Percentiles rank a stretch among this genome's conserved stretches.
Evolutionary conservation across 1,140 invertebrate species (phyloP).

Genomic region (Pygmarrhopalites habei): DNA sequence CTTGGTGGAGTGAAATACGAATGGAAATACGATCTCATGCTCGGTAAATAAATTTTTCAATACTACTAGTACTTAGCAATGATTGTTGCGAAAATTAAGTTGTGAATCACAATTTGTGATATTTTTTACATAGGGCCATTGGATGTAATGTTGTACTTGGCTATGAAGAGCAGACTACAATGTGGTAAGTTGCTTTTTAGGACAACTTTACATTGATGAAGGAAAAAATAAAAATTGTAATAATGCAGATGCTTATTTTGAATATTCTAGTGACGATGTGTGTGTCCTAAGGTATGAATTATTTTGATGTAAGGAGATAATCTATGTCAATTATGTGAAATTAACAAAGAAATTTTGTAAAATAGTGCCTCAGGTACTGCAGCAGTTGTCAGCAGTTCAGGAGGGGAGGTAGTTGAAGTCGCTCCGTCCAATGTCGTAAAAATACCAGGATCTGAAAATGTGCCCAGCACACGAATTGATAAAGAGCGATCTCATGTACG

Average conservation of each 20-base stretch:
- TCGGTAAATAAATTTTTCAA: too few relatives aligned
- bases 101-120: too few relatives aligned
- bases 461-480: slow-evolving; percentile 43
- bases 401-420: slow-evolving; percentile 41
- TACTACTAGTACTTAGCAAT: too few relatives aligned
- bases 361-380: slow-evolving; percentile 91
- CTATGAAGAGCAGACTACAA: slow-evolving; percentile 80
- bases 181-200: slow-evolving; percentile 59
- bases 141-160: slow-evolving; percentile 90
- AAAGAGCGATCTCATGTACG: slow-evolving; percentile 40
- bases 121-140: too few relatives aligned
- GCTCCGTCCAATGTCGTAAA: neutral
- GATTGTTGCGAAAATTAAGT: too few relatives aligned
- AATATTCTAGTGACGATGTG: slow-evolving; percentile 82
- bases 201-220: neutral
- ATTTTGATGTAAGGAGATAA: too few relatives aligned
- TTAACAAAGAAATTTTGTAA: too few relatives aligned
- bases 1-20: slow-evolving; percentile 91
- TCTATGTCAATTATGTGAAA: too few relatives aligned
- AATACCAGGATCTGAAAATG: neutral
- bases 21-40: slow-evolving; percentile 91
- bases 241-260: neutral
- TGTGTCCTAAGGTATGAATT: too few relatives aligned
- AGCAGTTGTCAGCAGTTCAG: slow-evolving; percentile 57
- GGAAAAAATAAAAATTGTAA: neutral